A percentile compares a stretch with the other conserved stretches of the same genome.
Evolutionary conservation across 2,888 invertebrate genomes (phyloP).

Genomic region (Cryptus viduatorius): DNA sequence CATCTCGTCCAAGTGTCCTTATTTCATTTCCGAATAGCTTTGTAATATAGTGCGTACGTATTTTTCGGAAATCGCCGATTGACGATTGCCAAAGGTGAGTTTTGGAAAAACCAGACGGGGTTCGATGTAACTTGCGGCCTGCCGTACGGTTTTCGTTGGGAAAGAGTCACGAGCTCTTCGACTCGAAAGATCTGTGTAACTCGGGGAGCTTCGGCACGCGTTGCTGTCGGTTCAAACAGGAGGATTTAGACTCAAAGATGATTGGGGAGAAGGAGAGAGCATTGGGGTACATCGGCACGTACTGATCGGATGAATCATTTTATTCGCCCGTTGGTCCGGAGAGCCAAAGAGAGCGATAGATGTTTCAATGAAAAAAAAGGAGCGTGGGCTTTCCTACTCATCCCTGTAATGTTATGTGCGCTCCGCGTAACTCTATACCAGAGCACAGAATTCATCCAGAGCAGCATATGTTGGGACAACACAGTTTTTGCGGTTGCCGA

Average conservation of each 20-base stretch:
- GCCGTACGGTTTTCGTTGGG: background rate
- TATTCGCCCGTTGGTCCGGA: constrained; percentile 1
- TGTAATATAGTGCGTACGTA: background rate
- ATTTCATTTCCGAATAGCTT: constrained; percentile 28
- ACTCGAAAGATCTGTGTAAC: background rate
- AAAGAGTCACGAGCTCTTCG: background rate
- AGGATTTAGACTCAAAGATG: constrained; percentile 8
- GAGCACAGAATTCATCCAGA: constrained; percentile 29
- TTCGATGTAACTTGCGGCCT: background rate
- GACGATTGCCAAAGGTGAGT: constrained; percentile 27
- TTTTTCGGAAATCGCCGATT: constrained; percentile 19
- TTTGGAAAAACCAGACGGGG: background rate
- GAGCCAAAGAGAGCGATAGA: background rate
- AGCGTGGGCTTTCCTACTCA: constrained; percentile 13
- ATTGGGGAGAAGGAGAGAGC: constrained; percentile 1
- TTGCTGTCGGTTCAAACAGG: background rate
- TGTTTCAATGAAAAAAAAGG: constrained; percentile 26
- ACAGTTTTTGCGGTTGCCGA: constrained; percentile 17
- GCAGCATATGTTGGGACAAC: constrained; percentile 39
- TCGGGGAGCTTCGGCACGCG: constrained; percentile 3
- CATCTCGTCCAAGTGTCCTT: constrained; percentile 27
- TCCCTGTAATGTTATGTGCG: constrained; percentile 38
- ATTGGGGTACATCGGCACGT: background rate
- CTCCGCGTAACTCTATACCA: constrained; percentile 73
- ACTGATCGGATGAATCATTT: constrained; percentile 34